Evolutionary conservation across 2,797 vertebrate species (phyloP).

Genomic region (Helicolenus hilgendorfi): DNA sequence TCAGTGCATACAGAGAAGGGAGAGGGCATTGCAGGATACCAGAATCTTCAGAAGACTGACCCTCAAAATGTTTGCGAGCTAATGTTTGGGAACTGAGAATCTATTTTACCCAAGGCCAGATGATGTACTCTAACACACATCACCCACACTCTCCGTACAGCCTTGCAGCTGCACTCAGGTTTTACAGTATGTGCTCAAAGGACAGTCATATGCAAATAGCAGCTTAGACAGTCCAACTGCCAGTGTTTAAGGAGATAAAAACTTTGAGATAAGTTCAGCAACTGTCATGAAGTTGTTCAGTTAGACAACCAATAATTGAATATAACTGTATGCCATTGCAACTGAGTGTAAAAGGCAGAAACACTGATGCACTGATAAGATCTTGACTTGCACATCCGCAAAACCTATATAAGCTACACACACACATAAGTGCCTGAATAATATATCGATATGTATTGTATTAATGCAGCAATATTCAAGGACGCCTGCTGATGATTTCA

Average conservation of each 20-base stretch:
- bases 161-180: slow-evolving; percentile 29
- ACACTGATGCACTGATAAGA: not conserved
- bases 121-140: not conserved
- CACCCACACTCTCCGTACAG: slow-evolving; percentile 23
- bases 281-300: slow-evolving; percentile 26
- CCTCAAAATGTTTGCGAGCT: not conserved
- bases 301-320: slow-evolving; percentile 32
- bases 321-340: slow-evolving; percentile 1
- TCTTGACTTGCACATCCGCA: not conserved
- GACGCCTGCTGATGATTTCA: not conserved
- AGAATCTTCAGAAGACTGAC: slow-evolving; percentile 8
- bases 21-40: not conserved
- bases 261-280: slow-evolving; percentile 56
- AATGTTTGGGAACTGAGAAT: not conserved
- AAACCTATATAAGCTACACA: too few relatives aligned
- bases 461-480: not conserved
- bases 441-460: not conserved
- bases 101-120: slow-evolving; percentile 3
- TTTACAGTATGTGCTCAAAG: slow-evolving; percentile 47
- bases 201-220: slow-evolving; percentile 69
- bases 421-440: not conserved
- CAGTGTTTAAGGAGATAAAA: slow-evolving; percentile 42
- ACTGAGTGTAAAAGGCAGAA: not conserved
- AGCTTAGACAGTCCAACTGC: slow-evolving; percentile 41
- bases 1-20: slow-evolving; percentile 9